These are phyloP conservation scores for Hyperopisus bebe DNA, from an alignment of 2,113 vertebrate species.

Conservation along the genomic window DNA sequence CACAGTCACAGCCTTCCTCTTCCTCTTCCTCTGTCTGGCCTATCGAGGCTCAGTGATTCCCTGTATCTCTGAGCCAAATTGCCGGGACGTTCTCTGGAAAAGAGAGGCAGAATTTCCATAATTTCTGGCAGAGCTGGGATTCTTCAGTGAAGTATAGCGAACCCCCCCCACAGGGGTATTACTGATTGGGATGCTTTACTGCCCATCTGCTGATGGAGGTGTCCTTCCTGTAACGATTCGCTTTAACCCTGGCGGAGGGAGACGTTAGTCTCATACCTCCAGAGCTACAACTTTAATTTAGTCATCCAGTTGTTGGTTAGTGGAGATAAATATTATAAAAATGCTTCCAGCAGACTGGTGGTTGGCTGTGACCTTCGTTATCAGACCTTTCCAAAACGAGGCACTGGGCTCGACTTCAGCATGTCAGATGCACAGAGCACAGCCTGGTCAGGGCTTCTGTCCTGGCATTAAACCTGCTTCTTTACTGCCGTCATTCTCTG, in stretches of 20 bases:
- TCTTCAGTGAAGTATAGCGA: constrained; percentile 25
- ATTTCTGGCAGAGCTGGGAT: constrained; percentile 35
- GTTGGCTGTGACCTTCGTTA: neutral
- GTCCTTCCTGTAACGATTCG: neutral
- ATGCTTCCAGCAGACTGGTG: neutral
- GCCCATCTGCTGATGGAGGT: neutral
- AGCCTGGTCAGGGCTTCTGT: neutral
- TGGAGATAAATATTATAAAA: neutral
- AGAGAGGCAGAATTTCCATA: constrained; percentile 19
- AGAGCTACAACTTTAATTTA: neutral
- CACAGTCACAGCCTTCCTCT: neutral
- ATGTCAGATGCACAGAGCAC: neutral
- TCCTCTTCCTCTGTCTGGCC: constrained; percentile 3
- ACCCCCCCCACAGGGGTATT: neutral
- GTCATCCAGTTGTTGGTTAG: neutral
- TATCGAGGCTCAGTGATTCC: constrained; percentile 20
- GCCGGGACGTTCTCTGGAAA: constrained; percentile 32
- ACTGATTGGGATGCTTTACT: neutral
- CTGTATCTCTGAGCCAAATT: constrained; percentile 41
- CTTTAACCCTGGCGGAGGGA: constrained; percentile 6
- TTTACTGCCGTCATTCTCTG: neutral
- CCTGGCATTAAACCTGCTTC: neutral
- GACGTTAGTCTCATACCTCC: neutral
- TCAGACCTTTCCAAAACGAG: neutral
- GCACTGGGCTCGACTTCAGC: neutral